Percentiles rank a stretch among this genome's conserved stretches.
Conservation (phyloP, 2,113 vertebrate genomes). For the Petroica traversi region DNA sequence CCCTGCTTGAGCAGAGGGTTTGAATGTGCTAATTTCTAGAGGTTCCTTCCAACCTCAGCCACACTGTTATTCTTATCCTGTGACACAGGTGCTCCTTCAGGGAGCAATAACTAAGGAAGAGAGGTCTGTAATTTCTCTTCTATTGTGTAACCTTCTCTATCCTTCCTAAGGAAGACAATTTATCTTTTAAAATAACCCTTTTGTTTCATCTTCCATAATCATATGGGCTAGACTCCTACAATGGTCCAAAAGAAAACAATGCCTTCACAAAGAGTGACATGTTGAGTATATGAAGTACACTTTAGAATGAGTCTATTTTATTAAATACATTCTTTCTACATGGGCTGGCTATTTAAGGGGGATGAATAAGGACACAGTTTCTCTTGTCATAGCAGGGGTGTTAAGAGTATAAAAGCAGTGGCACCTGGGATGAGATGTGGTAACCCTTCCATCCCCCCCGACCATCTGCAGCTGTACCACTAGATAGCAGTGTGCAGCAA, state of each 20-base stretch:
- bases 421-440: neutral
- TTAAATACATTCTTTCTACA: neutral
- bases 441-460: neutral
- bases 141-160: neutral
- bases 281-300: neutral
- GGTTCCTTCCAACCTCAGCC: neutral
- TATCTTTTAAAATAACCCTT: neutral
- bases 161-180: neutral
- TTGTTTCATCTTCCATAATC: neutral
- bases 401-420: neutral
- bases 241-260: neutral
- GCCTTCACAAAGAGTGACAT: neutral
- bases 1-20: neutral
- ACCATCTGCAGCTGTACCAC: neutral
- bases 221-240: neutral
- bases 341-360: neutral
- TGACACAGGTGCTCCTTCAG: neutral
- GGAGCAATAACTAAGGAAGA: neutral
- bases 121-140: neutral
- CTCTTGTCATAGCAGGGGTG: neutral
- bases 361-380: neutral
- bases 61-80: neutral
- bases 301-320: neutral
- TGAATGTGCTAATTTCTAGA: neutral
- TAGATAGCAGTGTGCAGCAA: conserved; percentile 46